A percentile compares a stretch with the other conserved stretches of the same genome.
Conservation (phyloP, 2,797 vertebrate genomes). For the Adrianichthys oophorus region DNA sequence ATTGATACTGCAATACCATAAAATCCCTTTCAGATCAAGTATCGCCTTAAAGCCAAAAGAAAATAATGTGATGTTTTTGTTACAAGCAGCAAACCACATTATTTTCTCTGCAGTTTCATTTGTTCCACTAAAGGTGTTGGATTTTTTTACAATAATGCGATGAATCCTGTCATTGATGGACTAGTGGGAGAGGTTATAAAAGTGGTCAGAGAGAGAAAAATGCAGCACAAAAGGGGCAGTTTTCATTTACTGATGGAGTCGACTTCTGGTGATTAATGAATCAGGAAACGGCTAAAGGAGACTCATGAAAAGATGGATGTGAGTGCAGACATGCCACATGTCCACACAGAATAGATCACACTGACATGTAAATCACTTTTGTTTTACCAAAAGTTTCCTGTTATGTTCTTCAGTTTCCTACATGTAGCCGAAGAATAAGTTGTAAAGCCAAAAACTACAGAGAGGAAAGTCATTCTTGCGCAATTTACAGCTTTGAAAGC, state of each 20-base stretch:
- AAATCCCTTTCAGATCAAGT: conserved; percentile 34
- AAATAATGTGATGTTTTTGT: conserved; percentile 25
- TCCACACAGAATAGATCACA: not conserved
- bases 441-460: no score
- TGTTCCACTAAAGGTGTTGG: conserved; percentile 35
- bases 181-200: conserved; percentile 27
- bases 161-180: conserved; percentile 27
- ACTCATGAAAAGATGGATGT: conserved; percentile 4
- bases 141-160: conserved; percentile 31
- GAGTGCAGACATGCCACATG: not conserved
- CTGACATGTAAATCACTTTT: not conserved
- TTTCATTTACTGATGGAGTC: conserved; percentile 1
- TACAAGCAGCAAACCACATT: conserved; percentile 16
- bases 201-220: conserved; percentile 27
- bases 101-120: conserved; percentile 31
- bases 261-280: conserved; percentile 4
- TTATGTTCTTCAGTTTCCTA: not conserved
- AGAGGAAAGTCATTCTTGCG: no score
- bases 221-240: conserved; percentile 2
- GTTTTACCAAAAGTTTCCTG: not conserved
- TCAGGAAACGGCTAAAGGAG: conserved; percentile 7
- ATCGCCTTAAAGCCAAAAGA: conserved; percentile 32
- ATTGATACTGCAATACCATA: conserved; percentile 23
- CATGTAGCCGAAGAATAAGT: not conserved
- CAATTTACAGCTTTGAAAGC: no score